Base-by-base conservation (phyloP, 2,888 invertebrate species). In the Dolichomitus sp. region DNA sequence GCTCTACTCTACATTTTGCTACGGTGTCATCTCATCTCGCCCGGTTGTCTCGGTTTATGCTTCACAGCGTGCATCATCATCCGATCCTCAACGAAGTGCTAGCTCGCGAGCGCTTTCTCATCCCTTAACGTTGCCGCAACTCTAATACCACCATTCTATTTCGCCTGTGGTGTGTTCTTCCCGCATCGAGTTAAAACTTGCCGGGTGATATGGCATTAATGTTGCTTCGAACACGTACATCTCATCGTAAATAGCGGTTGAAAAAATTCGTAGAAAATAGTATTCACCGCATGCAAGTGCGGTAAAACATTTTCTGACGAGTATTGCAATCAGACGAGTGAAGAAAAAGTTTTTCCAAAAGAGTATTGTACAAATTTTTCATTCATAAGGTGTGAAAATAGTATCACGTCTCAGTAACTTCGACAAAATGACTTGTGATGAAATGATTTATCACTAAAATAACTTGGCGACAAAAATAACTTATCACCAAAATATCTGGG, bases 1-100 rank as follows among this genome's bases (percentile, higher is more conserved):
- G 72, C 80, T 77, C 65, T 45, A 63, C 76, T 37, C 37, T 0
- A 37, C 76, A 80, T 83, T 80, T 83, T 30, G 73, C 23, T 42
- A 14, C 40, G 42, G 54, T 37, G 65, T 63, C 72, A 42, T 52
- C 12, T 72, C 69, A 68, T 61, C 76, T 72, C 48, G 50, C 79
- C 50, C 42, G 59, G 72, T 69, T 68, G 83, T 66, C 70, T 45
- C 61, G 79, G 83, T 80, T 80, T 80, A 80, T 83, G 76, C 83
- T 69, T 52, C 69, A 80, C 72, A 68, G 76, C 80, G 80, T 73
- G 75, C 83, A 72, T 72, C 83, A 83, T 80, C 80, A 80, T 65
- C 83, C 73, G 83, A 77, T 83, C 76, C 68, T 69, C 68, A 50
- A 77, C 80, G 80, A 77, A 76, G 76, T 68, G 70, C 65, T 52